Conservation (phyloP, 1,140 invertebrate species). For the Adoxophyes honmai region DNA sequence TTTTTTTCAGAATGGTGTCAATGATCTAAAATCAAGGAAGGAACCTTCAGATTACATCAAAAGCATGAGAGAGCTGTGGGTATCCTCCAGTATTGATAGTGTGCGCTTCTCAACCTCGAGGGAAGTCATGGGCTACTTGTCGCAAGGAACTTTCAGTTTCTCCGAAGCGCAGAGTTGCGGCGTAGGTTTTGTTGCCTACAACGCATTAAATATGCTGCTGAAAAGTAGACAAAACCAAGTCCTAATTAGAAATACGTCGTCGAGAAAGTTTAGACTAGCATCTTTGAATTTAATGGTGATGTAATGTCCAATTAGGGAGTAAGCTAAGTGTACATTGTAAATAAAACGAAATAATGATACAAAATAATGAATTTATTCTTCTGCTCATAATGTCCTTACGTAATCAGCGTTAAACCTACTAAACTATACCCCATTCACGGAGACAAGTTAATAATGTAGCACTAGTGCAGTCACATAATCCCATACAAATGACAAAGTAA, state of each 20-base stretch:
- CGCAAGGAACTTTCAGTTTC: constrained; percentile 83
- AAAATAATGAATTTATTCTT: constrained; percentile 29
- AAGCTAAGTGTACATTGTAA: constrained; percentile 20
- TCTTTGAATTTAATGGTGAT: constrained; percentile 37
- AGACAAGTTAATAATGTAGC: no score
- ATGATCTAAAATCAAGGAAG: constrained; percentile 14
- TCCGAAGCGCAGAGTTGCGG: constrained; percentile 80
- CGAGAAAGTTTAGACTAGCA: constrained; percentile 53
- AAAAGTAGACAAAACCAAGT: constrained; percentile 40
- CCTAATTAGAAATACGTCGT: constrained; percentile 53
- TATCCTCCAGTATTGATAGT: constrained; percentile 77
- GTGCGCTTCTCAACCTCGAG: constrained; percentile 81
- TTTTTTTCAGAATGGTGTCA: neutral
- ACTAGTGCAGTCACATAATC: no score
- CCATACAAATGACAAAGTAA: no score
- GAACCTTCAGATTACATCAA: constrained; percentile 75
- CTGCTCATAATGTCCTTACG: constrained; percentile 17
- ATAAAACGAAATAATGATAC: constrained; percentile 29
- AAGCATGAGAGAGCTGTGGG: constrained; percentile 83
- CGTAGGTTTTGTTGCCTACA: constrained; percentile 82
- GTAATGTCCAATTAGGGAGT: no score
- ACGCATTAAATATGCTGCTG: constrained; percentile 76
- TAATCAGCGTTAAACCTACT: constrained; percentile 26
- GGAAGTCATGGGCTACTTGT: constrained; percentile 86
- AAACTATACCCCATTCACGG: no score